Percentiles rank a stretch among this genome's conserved stretches.
These are phyloP conservation scores for Caenorhabditis doughertyi DNA, from an alignment of 2,888 invertebrate genomes.

Conservation along the genomic window DNA sequence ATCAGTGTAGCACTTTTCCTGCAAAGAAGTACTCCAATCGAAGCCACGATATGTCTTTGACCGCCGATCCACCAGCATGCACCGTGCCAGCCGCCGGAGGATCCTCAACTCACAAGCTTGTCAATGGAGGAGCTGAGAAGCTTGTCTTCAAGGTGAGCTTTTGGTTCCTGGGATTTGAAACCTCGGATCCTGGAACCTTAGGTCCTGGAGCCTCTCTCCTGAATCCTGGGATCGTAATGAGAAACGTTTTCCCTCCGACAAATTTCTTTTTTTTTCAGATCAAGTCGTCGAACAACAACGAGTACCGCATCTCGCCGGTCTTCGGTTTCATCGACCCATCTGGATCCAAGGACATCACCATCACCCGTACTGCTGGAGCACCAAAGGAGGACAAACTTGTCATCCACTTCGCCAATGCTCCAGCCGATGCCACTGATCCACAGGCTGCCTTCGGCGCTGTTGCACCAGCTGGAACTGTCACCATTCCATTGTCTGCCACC, in stretches of 20 bases:
- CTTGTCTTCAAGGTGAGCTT: conserved; percentile 49
- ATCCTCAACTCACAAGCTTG: conserved; percentile 55
- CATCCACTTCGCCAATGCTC: conserved; percentile 63
- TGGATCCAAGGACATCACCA: conserved; percentile 57
- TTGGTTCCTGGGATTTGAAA: too few species aligned
- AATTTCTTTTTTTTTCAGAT: too few species aligned
- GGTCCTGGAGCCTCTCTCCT: too few species aligned
- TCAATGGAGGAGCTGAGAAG: conserved; percentile 63
- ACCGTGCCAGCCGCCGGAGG: conserved; percentile 70
- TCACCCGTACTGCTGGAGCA: conserved; percentile 67
- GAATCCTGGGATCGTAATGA: too few species aligned
- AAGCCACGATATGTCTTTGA: conserved; percentile 61
- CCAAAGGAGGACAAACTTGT: conserved; percentile 69
- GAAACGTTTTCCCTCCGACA: too few species aligned
- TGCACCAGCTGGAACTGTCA: conserved; percentile 59
- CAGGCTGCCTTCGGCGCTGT: conserved; percentile 66
- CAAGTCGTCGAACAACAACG: conserved; percentile 73
- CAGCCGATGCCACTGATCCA: conserved; percentile 67
- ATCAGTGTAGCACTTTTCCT: not conserved
- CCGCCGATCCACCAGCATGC: conserved; percentile 69
- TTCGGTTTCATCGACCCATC: conserved; percentile 73
- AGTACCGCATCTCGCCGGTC: conserved; percentile 73
- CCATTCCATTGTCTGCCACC: too few species aligned
- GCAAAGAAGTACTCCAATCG: conserved; percentile 16
- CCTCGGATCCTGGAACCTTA: too few species aligned